Percentiles rank a stretch among this genome's conserved stretches.
phyloP scores from a whole-genome alignment of 2,113 vertebrate species.

The Riparia riparia region DNA sequence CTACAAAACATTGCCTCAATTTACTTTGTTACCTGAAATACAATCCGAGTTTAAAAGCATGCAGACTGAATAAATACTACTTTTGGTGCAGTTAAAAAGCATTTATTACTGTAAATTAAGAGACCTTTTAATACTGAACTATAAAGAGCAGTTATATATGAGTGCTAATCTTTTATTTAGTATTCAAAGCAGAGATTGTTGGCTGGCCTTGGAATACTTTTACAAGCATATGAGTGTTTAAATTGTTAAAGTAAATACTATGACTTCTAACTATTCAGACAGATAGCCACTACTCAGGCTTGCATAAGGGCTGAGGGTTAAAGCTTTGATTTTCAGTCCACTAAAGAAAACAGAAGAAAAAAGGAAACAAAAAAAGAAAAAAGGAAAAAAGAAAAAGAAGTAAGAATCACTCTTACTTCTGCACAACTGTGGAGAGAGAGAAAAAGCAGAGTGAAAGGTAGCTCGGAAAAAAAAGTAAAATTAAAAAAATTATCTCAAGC shows the following conservation, averaged over 20 bases:
- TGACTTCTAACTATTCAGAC: slow-evolving; percentile 36
- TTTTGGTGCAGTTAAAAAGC: slow-evolving; percentile 36
- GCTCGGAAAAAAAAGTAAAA: slow-evolving; percentile 7
- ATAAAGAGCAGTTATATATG: slow-evolving; percentile 41
- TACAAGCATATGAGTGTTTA: slow-evolving; percentile 38
- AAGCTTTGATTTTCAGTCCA: slow-evolving; percentile 55
- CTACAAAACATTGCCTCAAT: neutral
- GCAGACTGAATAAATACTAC: slow-evolving; percentile 57
- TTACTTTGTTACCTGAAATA: slow-evolving; percentile 57
- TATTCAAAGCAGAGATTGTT: slow-evolving; percentile 55
- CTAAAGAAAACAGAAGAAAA: slow-evolving; percentile 29
- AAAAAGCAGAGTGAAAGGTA: slow-evolving; percentile 47
- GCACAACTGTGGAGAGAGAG: slow-evolving; percentile 17
- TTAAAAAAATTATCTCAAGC: slow-evolving; percentile 1
- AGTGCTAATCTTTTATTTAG: slow-evolving; percentile 22
- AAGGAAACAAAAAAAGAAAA: neutral
- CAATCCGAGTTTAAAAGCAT: slow-evolving; percentile 66
- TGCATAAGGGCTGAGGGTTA: slow-evolving; percentile 29
- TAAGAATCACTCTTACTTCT: slow-evolving; percentile 58
- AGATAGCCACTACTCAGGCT: slow-evolving; percentile 28
- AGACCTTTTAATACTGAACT: slow-evolving; percentile 40
- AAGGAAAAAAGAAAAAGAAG: neutral
- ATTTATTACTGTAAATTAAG: slow-evolving; percentile 15
- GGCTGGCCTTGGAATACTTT: slow-evolving; percentile 54
- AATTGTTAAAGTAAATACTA: slow-evolving; percentile 47